Conservation (phyloP, 2,888 invertebrate species). For the Chrysolina oricalcia region DNA sequence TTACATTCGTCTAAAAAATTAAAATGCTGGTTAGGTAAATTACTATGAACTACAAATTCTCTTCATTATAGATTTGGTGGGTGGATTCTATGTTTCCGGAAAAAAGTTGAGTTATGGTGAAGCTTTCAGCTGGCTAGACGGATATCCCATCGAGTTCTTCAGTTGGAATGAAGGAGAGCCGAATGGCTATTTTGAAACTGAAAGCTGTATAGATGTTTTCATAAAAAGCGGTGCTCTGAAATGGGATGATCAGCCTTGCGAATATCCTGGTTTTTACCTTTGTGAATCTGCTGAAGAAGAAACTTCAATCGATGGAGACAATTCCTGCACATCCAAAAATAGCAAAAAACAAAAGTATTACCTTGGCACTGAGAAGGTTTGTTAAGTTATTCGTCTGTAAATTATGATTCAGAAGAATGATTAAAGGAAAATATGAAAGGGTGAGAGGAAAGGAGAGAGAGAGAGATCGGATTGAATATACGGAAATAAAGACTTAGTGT, state of each 20-base stretch:
- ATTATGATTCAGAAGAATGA: not conserved
- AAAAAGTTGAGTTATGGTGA: not conserved
- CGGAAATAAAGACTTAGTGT: too few relatives aligned
- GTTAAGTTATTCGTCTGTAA: too few relatives aligned
- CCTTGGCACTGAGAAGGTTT: not conserved
- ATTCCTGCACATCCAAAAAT: too few relatives aligned
- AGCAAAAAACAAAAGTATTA: not conserved
- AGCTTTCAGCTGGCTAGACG: constrained; percentile 31
- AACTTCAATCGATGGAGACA: not conserved
- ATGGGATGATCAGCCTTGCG: constrained; percentile 42
- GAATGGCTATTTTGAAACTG: constrained; percentile 31
- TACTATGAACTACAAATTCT: too few relatives aligned
- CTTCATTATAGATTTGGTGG: not conserved
- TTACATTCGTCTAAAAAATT: too few relatives aligned
- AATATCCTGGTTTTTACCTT: constrained; percentile 29
- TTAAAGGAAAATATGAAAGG: not conserved
- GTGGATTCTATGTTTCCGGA: not conserved
- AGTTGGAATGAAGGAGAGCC: constrained; percentile 35
- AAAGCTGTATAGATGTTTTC: constrained; percentile 34
- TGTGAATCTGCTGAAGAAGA: constrained; percentile 27
- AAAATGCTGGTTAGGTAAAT: too few relatives aligned
- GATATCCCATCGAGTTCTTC: not conserved
- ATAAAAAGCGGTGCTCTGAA: not conserved
- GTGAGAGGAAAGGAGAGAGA: not conserved
- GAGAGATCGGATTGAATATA: too few relatives aligned